Conservation (phyloP, 2,113 vertebrate genomes). For the Dryoscopus gambensis region DNA sequence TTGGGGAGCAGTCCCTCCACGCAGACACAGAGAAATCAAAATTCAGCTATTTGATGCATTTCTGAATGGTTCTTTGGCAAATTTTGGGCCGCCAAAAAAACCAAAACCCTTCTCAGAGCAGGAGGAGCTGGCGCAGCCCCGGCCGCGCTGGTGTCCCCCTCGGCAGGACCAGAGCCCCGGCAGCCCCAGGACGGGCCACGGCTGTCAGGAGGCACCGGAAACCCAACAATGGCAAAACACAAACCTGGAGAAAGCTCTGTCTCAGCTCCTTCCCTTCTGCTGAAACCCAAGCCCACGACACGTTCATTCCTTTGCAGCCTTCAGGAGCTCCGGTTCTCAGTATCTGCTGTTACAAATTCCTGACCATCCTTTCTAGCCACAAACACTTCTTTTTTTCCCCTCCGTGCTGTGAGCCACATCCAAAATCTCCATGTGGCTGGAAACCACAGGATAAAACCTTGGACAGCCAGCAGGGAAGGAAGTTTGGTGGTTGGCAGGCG, state of each 20-base stretch:
- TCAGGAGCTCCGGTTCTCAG: not conserved
- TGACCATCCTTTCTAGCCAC: not conserved
- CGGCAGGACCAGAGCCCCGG: not conserved
- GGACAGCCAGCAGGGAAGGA: not conserved
- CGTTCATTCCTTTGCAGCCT: not conserved
- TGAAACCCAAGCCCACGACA: not conserved
- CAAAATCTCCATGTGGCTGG: conserved; percentile 18
- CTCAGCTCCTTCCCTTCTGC: not conserved
- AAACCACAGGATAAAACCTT: not conserved
- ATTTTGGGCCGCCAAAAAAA: not conserved
- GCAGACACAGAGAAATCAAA: not conserved
- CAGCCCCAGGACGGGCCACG: not conserved
- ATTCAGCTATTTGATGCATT: not conserved
- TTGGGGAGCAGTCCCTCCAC: not conserved
- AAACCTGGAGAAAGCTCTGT: not conserved
- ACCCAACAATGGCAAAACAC: not conserved
- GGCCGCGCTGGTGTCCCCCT: not conserved
- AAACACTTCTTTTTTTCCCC: not conserved
- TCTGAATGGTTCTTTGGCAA: not conserved
- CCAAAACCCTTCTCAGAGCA: not conserved
- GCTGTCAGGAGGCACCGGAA: not conserved
- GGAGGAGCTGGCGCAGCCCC: not conserved
- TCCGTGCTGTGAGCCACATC: not conserved
- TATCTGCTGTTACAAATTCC: not conserved
- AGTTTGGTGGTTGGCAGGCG: not conserved